phyloP scores from a whole-genome alignment of 2,113 vertebrate species.

The Phyllopteryx taeniolatus region DNA sequence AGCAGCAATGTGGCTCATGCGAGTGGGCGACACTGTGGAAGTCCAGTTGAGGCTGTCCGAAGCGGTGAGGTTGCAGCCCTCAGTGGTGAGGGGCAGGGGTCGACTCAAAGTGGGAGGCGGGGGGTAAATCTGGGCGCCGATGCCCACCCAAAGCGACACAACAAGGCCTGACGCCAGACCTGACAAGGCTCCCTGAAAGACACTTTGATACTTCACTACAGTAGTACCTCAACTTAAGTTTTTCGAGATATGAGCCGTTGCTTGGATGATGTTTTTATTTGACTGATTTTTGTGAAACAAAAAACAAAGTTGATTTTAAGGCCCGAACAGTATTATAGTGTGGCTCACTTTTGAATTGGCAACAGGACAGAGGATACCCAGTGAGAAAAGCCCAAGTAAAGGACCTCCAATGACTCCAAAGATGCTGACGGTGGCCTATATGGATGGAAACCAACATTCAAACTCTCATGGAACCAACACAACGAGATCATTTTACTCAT shows the following conservation, averaged over 20 bases:
- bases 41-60: slow-evolving; percentile 45
- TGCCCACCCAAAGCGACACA: slow-evolving; percentile 74
- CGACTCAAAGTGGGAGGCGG: slow-evolving; percentile 48
- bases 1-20: slow-evolving; percentile 10
- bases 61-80: slow-evolving; percentile 64
- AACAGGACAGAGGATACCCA: slow-evolving; percentile 76
- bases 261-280: too few species aligned
- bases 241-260: too few species aligned
- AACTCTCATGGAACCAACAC: not conserved
- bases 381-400: slow-evolving; percentile 74
- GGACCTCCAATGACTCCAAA: slow-evolving; percentile 75
- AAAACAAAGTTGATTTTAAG: too few species aligned
- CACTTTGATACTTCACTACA: not conserved
- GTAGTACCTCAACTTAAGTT: not conserved
- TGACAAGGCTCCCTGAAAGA: slow-evolving; percentile 70
- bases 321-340: too few species aligned
- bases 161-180: slow-evolving; percentile 70
- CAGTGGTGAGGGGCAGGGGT: slow-evolving; percentile 65
- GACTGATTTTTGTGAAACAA: too few species aligned
- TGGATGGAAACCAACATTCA: not conserved
- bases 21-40: slow-evolving; percentile 9
- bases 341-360: slow-evolving; percentile 74
- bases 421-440: slow-evolving; percentile 73
- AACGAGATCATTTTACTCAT: not conserved
- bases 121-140: slow-evolving; percentile 72